Base-by-base conservation (phyloP, 2,113 vertebrate species). In the Rhizomys pruinosus region DNA sequence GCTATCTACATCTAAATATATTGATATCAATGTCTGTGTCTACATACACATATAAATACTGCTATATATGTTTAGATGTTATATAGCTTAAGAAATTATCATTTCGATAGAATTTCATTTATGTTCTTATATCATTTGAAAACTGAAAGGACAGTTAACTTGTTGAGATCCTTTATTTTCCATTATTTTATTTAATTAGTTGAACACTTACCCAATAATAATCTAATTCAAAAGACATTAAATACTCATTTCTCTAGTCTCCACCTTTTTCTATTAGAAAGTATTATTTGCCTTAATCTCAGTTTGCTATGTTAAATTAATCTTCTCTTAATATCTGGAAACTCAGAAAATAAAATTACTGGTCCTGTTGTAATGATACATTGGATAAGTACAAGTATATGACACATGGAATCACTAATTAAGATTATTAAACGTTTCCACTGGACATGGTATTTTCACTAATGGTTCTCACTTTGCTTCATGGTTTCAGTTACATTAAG, bases 261-360 rank as follows among this genome's bases (percentile, higher is more conserved):
- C 22, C 81, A 17, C 1, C 3, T 90, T 88, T 92, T 86, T 79
- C n/a, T 74, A 39, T 74, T 82, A 47, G 27, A 85, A 91, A 81
- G 3, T 16, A 23, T 64, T 44, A 72, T 87, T 90, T 69, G 25
- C 37, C 27, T 93, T 69, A 63, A 77, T 84, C 32, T 87, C 29
- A 55, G 22, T 5, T 59, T 17, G 1, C 2, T 91, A 37, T 7
- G 12, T 92, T 57, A 63, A 71, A 44, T 13, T 81, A 61, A 79
- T 72, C 4, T 20, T 2, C 10, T 93, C 32, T 25, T 74, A 32
- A 20, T 59, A 59, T 64, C 34, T 71, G 13, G 19, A 79, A 44
- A 91, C 16, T 52, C 25, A 89, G n/a, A 2, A 39, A 73, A 76
- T 69, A 59, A 86, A 81, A 82, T 32, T 2, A 92, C 29, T 4